Evolutionary conservation across 2,888 invertebrate genomes (phyloP).

Genomic region (Caenorhabditis macrosperma): DNA sequence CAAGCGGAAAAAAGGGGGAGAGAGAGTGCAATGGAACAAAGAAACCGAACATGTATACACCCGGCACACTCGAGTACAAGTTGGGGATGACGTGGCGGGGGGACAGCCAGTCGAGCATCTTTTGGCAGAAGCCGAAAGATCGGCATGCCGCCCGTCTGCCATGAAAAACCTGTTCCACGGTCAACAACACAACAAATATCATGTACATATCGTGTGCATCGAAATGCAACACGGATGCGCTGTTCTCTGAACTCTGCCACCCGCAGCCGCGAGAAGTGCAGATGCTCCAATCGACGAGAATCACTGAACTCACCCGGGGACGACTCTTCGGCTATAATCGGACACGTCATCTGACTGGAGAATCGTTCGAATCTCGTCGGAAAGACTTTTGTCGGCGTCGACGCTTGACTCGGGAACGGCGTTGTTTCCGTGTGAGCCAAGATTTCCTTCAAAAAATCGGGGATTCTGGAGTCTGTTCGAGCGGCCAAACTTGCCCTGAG

Average conservation of each 20-base stretch:
- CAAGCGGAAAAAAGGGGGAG: background rate
- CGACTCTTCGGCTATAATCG: constrained; percentile 36
- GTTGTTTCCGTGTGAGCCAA: constrained; percentile 30
- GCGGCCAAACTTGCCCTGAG: constrained; percentile 7
- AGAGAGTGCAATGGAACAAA: background rate
- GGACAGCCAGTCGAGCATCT: constrained; percentile 21
- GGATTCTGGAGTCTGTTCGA: background rate
- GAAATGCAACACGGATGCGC: constrained; percentile 32
- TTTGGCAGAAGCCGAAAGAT: constrained; percentile 40
- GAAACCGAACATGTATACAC: background rate
- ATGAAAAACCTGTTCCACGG: constrained; percentile 46
- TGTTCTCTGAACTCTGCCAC: constrained; percentile 10
- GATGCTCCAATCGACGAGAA: too few relatives aligned
- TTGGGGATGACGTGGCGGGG: constrained; percentile 22
- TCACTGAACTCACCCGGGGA: background rate
- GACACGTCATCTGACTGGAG: constrained; percentile 41
- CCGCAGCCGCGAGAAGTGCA: too few relatives aligned
- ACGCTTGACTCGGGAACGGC: constrained; percentile 24
- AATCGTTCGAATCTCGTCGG: constrained; percentile 32
- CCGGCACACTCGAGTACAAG: background rate
- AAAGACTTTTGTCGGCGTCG: constrained; percentile 20
- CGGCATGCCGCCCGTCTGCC: background rate
- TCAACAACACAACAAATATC: constrained; percentile 54
- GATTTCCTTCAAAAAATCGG: constrained; percentile 23
- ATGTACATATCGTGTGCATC: constrained; percentile 33